phyloP scores from a whole-genome alignment of 2,797 vertebrate genomes.

The Sebastes itinus region DNA sequence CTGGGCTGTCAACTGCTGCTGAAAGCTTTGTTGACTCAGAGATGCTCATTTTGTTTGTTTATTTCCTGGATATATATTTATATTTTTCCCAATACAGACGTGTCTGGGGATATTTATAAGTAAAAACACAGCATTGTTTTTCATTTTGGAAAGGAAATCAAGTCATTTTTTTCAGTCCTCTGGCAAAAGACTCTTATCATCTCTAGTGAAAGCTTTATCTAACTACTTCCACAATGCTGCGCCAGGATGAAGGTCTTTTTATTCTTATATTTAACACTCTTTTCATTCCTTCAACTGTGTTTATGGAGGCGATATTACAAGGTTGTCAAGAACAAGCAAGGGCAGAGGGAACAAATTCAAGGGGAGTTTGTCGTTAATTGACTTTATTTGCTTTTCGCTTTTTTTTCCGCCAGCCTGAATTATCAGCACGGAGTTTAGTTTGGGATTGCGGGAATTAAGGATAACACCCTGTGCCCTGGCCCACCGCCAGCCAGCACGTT shows the following conservation, averaged over 20 bases:
- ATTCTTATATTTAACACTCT: conserved; percentile 38
- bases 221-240: conserved; percentile 37
- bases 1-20: conserved; percentile 60
- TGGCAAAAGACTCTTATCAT: conserved; percentile 33
- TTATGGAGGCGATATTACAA: conserved; percentile 41
- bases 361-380: conserved; percentile 84
- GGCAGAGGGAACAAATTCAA: conserved; percentile 84
- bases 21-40: conserved; percentile 65
- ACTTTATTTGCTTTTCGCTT: conserved; percentile 87
- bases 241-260: conserved; percentile 35
- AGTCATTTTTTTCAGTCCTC: conserved; percentile 22
- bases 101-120: conserved; percentile 56
- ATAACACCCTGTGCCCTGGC: conserved; percentile 87
- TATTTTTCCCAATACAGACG: conserved; percentile 39
- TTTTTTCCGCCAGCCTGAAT: conserved; percentile 82
- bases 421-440: conserved; percentile 89
- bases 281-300: conserved; percentile 24
- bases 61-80: conserved; percentile 50
- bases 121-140: conserved; percentile 49
- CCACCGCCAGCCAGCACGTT: conserved; percentile 82
- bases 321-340: conserved; percentile 51
- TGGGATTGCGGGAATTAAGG: conserved; percentile 87
- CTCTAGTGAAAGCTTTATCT: conserved; percentile 41
- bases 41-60: conserved; percentile 60
- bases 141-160: conserved; percentile 51